phyloP scores from a whole-genome alignment of 2,888 invertebrate genomes.

The Idaea aversata region DNA sequence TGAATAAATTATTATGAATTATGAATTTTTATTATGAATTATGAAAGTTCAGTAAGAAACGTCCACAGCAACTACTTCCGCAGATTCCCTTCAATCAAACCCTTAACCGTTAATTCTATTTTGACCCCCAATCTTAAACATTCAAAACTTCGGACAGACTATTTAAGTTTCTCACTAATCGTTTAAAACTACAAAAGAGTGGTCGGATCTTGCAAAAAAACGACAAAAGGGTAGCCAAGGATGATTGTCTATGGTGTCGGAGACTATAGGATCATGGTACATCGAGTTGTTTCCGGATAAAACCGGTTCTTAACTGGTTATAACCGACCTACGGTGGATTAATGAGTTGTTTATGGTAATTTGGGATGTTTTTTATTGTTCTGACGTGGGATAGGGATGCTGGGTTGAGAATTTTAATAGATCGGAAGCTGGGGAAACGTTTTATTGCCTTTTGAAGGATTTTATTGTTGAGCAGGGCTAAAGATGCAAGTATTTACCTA shows the following conservation, averaged over 20 bases:
- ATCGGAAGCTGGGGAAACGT: conserved; percentile 6
- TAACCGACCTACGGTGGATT: conserved; percentile 53
- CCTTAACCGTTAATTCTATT: neutral
- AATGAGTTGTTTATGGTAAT: conserved; percentile 79
- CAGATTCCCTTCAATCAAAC: neutral
- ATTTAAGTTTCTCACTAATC: conserved; percentile 5
- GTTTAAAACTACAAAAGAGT: conserved; percentile 32
- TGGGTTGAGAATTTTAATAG: conserved; percentile 28
- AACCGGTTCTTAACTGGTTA: conserved; percentile 48
- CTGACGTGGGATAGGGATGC: conserved; percentile 61
- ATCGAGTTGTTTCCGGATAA: conserved; percentile 55
- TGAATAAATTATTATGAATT: too few species aligned
- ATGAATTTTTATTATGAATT: too few species aligned
- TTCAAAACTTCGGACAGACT: conserved; percentile 10
- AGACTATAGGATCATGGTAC: conserved; percentile 51
- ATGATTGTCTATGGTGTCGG: conserved; percentile 67
- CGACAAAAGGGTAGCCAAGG: conserved; percentile 44
- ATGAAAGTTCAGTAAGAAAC: neutral
- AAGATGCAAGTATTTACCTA: too few species aligned
- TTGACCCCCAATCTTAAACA: neutral
- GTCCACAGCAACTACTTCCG: neutral
- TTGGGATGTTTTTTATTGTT: conserved; percentile 65
- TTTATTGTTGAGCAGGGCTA: neutral
- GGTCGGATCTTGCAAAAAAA: conserved; percentile 54
- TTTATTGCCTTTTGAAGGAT: neutral